Evolutionary conservation across 2,888 invertebrate genomes (phyloP).

Genomic region (Operophtera brumata): DNA sequence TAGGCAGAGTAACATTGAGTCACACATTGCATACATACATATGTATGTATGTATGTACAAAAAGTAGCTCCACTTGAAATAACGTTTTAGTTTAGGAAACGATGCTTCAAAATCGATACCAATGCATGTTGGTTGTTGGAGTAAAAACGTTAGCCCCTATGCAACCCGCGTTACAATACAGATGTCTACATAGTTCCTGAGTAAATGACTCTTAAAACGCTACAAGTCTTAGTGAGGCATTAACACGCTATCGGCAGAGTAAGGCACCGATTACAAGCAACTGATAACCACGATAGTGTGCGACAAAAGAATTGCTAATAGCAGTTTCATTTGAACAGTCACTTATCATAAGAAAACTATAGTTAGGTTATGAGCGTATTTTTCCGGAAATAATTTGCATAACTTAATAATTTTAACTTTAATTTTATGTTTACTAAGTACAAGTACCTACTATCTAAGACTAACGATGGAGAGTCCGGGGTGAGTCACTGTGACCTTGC

Average conservation of each 20-base stretch:
- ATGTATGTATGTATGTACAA: too few species aligned
- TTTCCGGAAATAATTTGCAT: background rate
- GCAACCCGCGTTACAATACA: constrained; percentile 2
- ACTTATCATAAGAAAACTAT: background rate
- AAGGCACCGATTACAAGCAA: constrained; percentile 22
- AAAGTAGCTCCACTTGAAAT: too few species aligned
- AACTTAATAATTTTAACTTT: too few species aligned
- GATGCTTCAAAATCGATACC: too few species aligned
- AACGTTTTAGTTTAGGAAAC: too few species aligned
- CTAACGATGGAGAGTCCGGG: too few species aligned
- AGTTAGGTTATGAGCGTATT: background rate
- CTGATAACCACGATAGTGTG: constrained; percentile 19
- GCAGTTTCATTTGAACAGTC: constrained; percentile 4
- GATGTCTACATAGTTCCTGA: background rate
- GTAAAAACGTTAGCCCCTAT: constrained; percentile 15
- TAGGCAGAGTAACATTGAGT: too few species aligned
- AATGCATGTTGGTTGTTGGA: too few species aligned
- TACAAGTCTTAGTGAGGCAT: constrained; percentile 8
- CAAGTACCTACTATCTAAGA: too few species aligned
- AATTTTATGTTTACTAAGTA: too few species aligned
- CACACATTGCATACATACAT: too few species aligned
- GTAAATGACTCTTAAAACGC: constrained; percentile 1
- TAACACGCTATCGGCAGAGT: constrained; percentile 23
- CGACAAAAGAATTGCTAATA: constrained; percentile 22
- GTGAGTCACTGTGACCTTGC: too few species aligned